These are phyloP conservation scores for Poliocrania exsul DNA, from an alignment of 2,797 vertebrate genomes.

Conservation along the genomic window DNA sequence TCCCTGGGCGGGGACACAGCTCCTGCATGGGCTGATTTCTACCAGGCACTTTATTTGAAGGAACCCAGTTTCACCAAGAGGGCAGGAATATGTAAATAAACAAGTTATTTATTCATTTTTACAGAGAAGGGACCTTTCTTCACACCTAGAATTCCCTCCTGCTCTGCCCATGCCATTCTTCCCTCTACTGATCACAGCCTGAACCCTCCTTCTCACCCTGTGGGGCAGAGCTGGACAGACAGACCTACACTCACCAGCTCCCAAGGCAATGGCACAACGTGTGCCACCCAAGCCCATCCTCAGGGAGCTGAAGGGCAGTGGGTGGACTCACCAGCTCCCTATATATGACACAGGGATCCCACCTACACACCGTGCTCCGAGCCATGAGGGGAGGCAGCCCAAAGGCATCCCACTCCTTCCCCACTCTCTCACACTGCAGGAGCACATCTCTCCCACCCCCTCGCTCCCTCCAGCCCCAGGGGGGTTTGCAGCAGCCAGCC, in stretches of 20 bases:
- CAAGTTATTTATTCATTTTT: not conserved
- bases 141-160: not conserved
- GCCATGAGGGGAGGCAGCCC: not conserved
- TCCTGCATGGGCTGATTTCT: not conserved
- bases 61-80: not conserved
- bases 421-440: not conserved
- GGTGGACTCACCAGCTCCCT: not conserved
- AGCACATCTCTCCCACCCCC: not conserved
- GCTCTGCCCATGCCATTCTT: not conserved
- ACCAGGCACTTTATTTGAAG: conserved; percentile 55
- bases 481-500: not conserved
- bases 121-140: not conserved
- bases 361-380: accelerated
- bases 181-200: not conserved
- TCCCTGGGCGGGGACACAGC: not conserved
- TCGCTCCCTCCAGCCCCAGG: not conserved
- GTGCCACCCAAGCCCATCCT: not conserved
- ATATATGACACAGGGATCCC: not conserved
- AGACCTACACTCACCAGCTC: accelerated
- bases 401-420: not conserved
- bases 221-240: not conserved
- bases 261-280: accelerated
- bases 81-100: not conserved
- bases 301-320: not conserved
- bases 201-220: accelerated